Percentiles rank a stretch among this genome's conserved stretches.
phyloP scores from a whole-genome alignment of 2,113 vertebrate species.

The Sigmodon hispidus region DNA sequence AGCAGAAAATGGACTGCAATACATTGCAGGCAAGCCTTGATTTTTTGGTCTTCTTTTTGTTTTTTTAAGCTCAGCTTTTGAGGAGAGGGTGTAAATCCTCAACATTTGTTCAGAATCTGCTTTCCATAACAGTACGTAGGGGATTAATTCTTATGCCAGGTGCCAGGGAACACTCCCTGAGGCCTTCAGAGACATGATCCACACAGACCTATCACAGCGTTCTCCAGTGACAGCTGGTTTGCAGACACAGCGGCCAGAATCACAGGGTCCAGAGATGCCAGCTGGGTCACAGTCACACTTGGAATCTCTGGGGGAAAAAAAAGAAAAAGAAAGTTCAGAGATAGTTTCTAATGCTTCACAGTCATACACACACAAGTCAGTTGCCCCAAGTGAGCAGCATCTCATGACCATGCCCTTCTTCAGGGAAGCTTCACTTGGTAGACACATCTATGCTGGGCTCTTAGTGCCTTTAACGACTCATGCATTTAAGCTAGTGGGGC shows the following conservation, averaged over 20 bases:
- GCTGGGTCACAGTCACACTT: slow-evolving; percentile 85
- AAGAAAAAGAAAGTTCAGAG: not conserved
- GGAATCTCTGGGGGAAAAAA: slow-evolving; percentile 76
- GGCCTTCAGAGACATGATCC: not conserved
- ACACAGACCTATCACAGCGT: slow-evolving; percentile 85
- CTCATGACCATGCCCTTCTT: not conserved
- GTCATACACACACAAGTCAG: not conserved
- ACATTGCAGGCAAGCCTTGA: no score
- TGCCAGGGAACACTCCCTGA: not conserved
- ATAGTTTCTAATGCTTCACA: not conserved
- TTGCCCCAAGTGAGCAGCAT: not conserved
- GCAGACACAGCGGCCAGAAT: slow-evolving; percentile 83
- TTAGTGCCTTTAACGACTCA: not conserved
- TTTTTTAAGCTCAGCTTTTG: not conserved
- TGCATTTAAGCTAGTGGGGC: not conserved
- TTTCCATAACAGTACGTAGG: not conserved
- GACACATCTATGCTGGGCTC: fast-evolving
- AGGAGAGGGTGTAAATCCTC: not conserved
- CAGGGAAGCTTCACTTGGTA: fast-evolving
- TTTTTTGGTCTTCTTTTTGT: not conserved
- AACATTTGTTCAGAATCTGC: not conserved
- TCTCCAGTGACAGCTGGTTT: slow-evolving; percentile 82
- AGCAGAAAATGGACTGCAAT: not conserved
- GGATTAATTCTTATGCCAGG: not conserved
- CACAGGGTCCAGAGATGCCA: slow-evolving; percentile 79